phyloP scores from a whole-genome alignment of 2,113 vertebrate genomes.

The Haliaeetus leucogaster region DNA sequence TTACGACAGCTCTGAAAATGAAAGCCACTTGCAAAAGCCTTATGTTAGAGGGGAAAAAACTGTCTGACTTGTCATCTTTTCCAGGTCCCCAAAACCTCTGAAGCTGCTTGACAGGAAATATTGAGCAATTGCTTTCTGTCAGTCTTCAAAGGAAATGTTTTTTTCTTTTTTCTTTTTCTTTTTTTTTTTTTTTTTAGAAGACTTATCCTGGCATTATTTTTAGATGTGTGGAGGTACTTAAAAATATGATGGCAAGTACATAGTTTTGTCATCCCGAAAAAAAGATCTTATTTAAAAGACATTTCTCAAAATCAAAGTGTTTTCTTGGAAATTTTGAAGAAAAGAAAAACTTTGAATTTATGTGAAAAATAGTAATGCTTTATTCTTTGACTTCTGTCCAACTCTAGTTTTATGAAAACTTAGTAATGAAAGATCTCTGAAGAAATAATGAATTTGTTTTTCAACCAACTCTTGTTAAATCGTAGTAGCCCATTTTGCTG shows the following conservation, averaged over 20 bases:
- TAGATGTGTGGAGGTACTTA: not conserved
- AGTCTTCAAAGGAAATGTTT: not conserved
- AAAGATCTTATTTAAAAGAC: not conserved
- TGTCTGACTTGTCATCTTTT: not conserved
- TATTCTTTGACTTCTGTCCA: not conserved
- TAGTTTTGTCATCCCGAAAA: not conserved
- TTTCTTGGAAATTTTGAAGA: not conserved
- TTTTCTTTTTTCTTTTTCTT: not conserved
- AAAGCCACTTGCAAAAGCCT: not conserved
- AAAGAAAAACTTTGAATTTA: not conserved
- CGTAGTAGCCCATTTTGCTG: not conserved
- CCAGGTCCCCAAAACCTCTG: not conserved
- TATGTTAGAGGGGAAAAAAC: not conserved
- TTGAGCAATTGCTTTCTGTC: not conserved
- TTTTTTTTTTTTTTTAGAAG: not conserved
- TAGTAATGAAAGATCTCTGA: not conserved
- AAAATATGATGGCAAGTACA: not conserved
- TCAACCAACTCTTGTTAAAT: not conserved
- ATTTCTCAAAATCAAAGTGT: not conserved
- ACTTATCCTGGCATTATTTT: not conserved
- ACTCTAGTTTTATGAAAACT: not conserved
- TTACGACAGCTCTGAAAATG: slow-evolving; percentile 11
- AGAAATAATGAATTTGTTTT: not conserved
- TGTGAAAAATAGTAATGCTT: not conserved
- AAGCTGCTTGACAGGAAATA: not conserved